Percentiles rank a stretch among this genome's conserved stretches.
These are phyloP conservation scores for Yoshiicerus persimilis DNA, from an alignment of 1,140 invertebrate species.

Conservation along the genomic window DNA sequence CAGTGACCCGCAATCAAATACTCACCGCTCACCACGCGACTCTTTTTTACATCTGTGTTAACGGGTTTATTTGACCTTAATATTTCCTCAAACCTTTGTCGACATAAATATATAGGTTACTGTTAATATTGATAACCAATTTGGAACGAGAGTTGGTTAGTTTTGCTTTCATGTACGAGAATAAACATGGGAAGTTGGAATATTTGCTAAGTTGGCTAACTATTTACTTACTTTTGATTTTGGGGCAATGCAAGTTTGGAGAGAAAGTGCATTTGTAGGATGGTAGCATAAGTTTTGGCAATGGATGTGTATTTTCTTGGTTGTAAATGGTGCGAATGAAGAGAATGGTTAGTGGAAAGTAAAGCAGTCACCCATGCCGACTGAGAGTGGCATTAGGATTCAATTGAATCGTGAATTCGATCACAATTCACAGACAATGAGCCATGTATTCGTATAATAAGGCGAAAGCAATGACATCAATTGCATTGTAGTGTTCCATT, in stretches of 20 bases:
- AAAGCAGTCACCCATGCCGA: not conserved
- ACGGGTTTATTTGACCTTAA: too few relatives aligned
- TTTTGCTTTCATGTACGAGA: too few relatives aligned
- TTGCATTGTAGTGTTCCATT: not conserved
- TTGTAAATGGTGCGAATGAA: not conserved
- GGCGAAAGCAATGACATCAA: not conserved
- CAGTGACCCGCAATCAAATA: too few relatives aligned
- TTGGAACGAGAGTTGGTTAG: too few relatives aligned
- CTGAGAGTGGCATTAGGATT: conserved; percentile 31
- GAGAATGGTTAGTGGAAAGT: not conserved
- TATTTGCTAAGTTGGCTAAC: not conserved
- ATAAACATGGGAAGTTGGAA: too few relatives aligned
- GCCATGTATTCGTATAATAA: not conserved
- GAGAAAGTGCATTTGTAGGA: not conserved
- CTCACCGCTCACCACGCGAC: too few relatives aligned
- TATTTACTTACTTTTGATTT: not conserved
- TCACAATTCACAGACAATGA: conserved; percentile 34
- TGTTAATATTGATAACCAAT: too few relatives aligned
- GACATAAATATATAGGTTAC: too few relatives aligned
- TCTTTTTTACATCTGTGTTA: too few relatives aligned
- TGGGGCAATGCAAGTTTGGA: not conserved
- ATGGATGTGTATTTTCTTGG: not conserved
- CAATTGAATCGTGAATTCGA: conserved; percentile 33
- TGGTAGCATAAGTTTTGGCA: not conserved
- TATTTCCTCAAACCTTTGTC: too few relatives aligned